A percentile compares a stretch with the other conserved stretches of the same genome.
Evolutionary conservation across 1,140 invertebrate species (phyloP).

Genomic region (Adelges cooleyi): DNA sequence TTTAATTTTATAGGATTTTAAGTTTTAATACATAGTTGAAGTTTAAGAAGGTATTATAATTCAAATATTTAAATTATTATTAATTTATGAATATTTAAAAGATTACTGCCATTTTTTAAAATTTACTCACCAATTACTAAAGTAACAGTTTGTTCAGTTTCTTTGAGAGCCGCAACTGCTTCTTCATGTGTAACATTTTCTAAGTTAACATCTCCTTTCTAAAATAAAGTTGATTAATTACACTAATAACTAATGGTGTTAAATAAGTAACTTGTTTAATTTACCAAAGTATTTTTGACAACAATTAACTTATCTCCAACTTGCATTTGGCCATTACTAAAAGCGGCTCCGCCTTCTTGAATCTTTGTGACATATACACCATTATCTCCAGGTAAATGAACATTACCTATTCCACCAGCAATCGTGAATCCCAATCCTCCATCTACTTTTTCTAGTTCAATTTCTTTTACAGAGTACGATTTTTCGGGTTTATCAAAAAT

Average conservation of each 20-base stretch:
- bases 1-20: no score
- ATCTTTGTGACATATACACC: constrained; percentile 98
- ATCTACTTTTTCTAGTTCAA: constrained; percentile 82
- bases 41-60: no score
- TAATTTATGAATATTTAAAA: no score
- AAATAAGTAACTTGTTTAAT: no score
- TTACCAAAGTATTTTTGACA: constrained; percentile 77
- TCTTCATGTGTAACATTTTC: constrained; percentile 96
- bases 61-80: no score
- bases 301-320: constrained; percentile 92
- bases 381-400: constrained; percentile 95
- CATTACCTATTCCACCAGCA: constrained; percentile 92
- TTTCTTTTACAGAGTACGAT: constrained; percentile 44
- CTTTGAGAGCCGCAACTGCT: constrained; percentile 88
- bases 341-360: constrained; percentile 93
- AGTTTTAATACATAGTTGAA: no score
- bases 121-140: constrained; percentile 63
- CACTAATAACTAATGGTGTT: no score
- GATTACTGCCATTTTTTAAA: no score
- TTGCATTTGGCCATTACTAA: constrained; percentile 76
- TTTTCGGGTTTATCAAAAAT: constrained; percentile 16
- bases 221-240: neutral
- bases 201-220: constrained; percentile 39
- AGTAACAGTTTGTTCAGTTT: constrained; percentile 79
- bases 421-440: constrained; percentile 94